phyloP scores from a whole-genome alignment of 1,140 invertebrate genomes.

The Potamilus streckersoni region DNA sequence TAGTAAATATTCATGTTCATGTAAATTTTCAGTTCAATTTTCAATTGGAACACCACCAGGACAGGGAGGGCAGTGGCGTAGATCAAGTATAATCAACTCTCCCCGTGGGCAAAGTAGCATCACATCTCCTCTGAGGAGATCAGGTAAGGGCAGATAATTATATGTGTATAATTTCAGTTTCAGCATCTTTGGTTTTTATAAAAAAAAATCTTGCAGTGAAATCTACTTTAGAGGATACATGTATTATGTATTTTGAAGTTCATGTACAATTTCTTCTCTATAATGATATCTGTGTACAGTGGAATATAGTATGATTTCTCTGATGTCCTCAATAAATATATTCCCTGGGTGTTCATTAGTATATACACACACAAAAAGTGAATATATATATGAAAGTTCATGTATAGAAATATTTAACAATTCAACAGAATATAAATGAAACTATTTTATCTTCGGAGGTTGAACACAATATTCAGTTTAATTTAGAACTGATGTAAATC shows the following conservation, averaged over 20 bases:
- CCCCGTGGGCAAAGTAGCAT: conserved; percentile 47
- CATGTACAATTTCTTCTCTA: conserved; percentile 1
- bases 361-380: no score
- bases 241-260: neutral
- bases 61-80: conserved; percentile 68
- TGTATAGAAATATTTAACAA: no score
- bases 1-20: neutral
- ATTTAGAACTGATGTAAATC: no score
- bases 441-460: no score
- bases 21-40: conserved; percentile 78
- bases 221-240: neutral
- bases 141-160: conserved; percentile 68
- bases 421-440: no score
- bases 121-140: conserved; percentile 78
- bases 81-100: conserved; percentile 80
- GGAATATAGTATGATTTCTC: no score
- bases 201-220: neutral
- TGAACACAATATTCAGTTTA: no score
- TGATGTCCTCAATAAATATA: no score
- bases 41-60: conserved; percentile 88
- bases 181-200: neutral
- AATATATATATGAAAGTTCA: no score
- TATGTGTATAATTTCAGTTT: no score
- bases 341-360: no score
- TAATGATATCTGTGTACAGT: no score